These are phyloP conservation scores for Chironomus tentans DNA, from an alignment of 2,888 invertebrate genomes.

Conservation along the genomic window DNA sequence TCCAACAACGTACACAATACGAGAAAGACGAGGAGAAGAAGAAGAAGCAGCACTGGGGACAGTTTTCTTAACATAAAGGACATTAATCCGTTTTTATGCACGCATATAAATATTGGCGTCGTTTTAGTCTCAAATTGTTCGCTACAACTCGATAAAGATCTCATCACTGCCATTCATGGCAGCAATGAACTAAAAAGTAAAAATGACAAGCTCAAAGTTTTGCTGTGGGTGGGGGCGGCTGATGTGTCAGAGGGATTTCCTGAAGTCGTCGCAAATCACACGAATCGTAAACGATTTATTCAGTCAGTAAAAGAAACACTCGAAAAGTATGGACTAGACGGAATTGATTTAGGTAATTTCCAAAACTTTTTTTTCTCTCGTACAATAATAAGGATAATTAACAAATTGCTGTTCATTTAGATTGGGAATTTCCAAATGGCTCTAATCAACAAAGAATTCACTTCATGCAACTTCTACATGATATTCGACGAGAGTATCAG, in stretches of 20 bases:
- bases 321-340: conserved; percentile 37
- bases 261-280: conserved; percentile 61
- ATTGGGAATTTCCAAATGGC: conserved; percentile 81
- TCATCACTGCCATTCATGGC: conserved; percentile 36
- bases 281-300: conserved; percentile 55
- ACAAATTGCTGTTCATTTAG: conserved; percentile 41
- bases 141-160: conserved; percentile 46
- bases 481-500: conserved; percentile 58
- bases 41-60: background rate
- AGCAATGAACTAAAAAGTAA: conserved; percentile 44
- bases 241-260: conserved; percentile 52
- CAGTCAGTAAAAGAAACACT: conserved; percentile 44
- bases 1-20: conserved; percentile 25
- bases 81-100: conserved; percentile 66
- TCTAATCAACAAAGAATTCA: conserved; percentile 55
- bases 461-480: conserved; percentile 63
- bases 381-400: conserved; percentile 44
- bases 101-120: conserved; percentile 74
- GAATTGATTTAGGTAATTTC: conserved; percentile 32
- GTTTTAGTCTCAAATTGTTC: conserved; percentile 53
- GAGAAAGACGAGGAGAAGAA: background rate
- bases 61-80: conserved; percentile 29
- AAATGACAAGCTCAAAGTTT: conserved; percentile 61
- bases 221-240: conserved; percentile 61
- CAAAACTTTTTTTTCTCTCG: conserved; percentile 46